Evolutionary conservation across 2,797 vertebrate genomes (phyloP).

Genomic region (Pipistrellus kuhlii): DNA sequence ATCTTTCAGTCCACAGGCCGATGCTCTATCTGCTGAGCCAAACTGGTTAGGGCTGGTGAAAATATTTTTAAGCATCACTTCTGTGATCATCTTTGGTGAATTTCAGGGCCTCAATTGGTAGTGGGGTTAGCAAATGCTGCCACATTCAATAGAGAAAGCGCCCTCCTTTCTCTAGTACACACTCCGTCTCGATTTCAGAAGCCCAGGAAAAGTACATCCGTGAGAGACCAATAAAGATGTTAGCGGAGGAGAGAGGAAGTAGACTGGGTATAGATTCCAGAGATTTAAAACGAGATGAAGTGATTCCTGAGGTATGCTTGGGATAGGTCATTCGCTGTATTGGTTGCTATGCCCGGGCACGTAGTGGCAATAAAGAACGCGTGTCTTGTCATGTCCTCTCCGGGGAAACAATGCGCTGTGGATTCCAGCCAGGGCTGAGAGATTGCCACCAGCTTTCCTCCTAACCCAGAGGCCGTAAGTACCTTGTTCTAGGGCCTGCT

Average conservation of each 20-base stretch:
- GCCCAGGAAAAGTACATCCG: background rate
- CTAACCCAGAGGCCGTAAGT: background rate
- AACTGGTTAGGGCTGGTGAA: background rate
- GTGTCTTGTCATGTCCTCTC: conserved; percentile 61
- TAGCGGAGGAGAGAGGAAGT: conserved; percentile 20
- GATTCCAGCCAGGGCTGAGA: background rate
- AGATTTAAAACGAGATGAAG: conserved; percentile 9
- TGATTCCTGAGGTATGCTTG: conserved; percentile 53
- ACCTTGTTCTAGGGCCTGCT: background rate
- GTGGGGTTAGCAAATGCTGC: background rate
- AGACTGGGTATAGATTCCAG: background rate
- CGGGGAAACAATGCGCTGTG: background rate
- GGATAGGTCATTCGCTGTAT: background rate
- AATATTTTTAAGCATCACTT: conserved; percentile 1
- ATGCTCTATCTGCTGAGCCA: no score
- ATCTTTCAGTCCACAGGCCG: no score
- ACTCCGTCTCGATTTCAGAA: background rate
- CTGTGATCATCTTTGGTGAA: conserved; percentile 6
- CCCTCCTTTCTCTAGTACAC: background rate
- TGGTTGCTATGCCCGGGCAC: background rate
- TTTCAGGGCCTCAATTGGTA: background rate
- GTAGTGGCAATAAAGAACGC: background rate
- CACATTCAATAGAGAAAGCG: background rate
- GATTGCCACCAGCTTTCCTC: conserved; percentile 5
- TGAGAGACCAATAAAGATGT: conserved; percentile 44